These are phyloP conservation scores for Notodonta dromedarius DNA, from an alignment of 2,888 invertebrate species.

Conservation along the genomic window DNA sequence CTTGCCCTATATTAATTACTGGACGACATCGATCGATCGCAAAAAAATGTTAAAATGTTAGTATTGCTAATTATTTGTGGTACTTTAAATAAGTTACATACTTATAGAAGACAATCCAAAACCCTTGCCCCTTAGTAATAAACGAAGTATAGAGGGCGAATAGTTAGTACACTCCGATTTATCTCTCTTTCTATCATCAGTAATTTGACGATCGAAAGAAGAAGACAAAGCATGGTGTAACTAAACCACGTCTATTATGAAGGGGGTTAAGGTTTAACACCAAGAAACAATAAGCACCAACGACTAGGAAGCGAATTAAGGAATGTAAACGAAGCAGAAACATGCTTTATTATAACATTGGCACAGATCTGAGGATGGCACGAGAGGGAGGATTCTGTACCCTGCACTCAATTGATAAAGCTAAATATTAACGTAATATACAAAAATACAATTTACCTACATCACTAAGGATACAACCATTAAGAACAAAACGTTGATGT, in stretches of 20 bases:
- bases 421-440: neutral
- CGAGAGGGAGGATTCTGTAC: neutral
- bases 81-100: neutral
- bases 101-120: neutral
- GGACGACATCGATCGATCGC: neutral
- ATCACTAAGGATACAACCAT: no score
- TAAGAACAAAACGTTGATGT: no score
- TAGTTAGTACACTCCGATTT: no score
- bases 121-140: neutral
- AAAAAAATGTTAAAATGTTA: neutral
- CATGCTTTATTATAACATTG: neutral
- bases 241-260: no score
- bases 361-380: slow-evolving; percentile 6
- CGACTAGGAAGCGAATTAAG: neutral
- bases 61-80: slow-evolving; percentile 4
- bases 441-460: neutral
- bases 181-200: no score
- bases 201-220: no score
- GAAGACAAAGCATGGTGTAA: no score
- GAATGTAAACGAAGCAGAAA: neutral
- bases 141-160: no score
- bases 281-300: neutral
- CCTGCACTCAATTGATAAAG: neutral
- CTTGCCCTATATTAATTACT: no score
- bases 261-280: neutral